Percentiles rank a stretch among this genome's conserved stretches.
Conservation (phyloP, 2,888 invertebrate genomes). For the Cyaniris semiargus region DNA sequence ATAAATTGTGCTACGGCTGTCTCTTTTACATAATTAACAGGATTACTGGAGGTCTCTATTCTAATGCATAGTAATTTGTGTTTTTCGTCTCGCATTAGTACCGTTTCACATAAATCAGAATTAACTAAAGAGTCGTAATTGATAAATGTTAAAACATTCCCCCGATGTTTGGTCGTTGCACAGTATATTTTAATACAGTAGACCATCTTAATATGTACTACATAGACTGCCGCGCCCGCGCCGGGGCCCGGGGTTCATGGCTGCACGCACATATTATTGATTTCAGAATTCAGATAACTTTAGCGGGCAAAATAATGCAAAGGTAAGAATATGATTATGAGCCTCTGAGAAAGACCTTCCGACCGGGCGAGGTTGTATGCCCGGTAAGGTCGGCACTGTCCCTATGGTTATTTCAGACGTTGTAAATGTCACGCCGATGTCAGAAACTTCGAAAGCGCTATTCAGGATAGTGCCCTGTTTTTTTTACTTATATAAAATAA, state of each 20-base stretch:
- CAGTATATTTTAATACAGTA: background rate
- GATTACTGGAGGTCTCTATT: background rate
- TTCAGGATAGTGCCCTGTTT: background rate
- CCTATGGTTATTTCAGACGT: background rate
- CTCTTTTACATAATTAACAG: background rate
- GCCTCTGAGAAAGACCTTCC: too few relatives aligned
- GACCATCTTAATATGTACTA: too few relatives aligned
- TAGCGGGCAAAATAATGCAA: too few relatives aligned
- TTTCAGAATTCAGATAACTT: too few relatives aligned
- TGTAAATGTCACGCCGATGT: too few relatives aligned
- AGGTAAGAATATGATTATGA: too few relatives aligned
- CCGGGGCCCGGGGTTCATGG: too few relatives aligned
- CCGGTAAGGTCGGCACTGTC: too few relatives aligned
- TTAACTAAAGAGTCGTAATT: background rate
- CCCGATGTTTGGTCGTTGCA: background rate
- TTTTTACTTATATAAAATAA: too few relatives aligned
- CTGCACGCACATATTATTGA: too few relatives aligned
- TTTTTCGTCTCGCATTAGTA: background rate
- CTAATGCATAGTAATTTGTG: background rate
- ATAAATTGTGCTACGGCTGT: background rate
- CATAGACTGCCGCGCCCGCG: too few relatives aligned
- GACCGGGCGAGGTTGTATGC: too few relatives aligned
- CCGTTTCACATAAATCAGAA: background rate
- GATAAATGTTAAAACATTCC: background rate
- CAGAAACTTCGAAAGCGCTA: background rate